Conservation (phyloP, 1,140 invertebrate species). For the Gerris buenoi region DNA sequence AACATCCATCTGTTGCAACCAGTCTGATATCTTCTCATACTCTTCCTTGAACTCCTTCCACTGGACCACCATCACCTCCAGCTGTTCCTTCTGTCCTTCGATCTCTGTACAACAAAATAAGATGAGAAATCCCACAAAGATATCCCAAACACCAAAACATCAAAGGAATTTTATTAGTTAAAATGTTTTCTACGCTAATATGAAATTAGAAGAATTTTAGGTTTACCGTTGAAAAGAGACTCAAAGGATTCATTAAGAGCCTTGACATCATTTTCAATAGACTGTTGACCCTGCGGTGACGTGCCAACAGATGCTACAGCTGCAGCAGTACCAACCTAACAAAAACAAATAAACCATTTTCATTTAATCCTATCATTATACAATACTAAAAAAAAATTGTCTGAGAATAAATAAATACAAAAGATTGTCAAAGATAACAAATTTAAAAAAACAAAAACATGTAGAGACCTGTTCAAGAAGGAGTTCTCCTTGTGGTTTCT, state of each 20-base stretch:
- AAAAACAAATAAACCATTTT: no score
- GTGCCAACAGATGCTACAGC: conserved; percentile 72
- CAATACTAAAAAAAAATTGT: no score
- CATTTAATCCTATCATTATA: no score
- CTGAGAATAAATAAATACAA: no score
- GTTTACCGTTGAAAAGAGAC: conserved; percentile 50
- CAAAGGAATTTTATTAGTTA: no score
- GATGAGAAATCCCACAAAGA: no score
- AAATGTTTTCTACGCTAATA: no score
- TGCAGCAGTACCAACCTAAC: conserved; percentile 42
- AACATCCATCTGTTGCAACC: conserved; percentile 85
- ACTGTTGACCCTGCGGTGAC: conserved; percentile 55
- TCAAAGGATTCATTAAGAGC: conserved; percentile 71
- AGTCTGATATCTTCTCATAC: conserved; percentile 77
- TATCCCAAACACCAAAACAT: no score
- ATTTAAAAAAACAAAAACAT: no score
- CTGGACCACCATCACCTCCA: conserved; percentile 64
- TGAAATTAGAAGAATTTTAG: no score
- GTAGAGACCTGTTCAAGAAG: conserved; percentile 64
- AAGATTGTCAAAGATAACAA: no score
- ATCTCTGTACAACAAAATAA: conserved; percentile 47
- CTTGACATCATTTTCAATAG: conserved; percentile 66
- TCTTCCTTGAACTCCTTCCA: conserved; percentile 86
- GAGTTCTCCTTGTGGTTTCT: conserved; percentile 77
- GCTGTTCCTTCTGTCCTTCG: conserved; percentile 63